Conservation (phyloP, 2,113 vertebrate genomes). For the Coturnix japonica region DNA sequence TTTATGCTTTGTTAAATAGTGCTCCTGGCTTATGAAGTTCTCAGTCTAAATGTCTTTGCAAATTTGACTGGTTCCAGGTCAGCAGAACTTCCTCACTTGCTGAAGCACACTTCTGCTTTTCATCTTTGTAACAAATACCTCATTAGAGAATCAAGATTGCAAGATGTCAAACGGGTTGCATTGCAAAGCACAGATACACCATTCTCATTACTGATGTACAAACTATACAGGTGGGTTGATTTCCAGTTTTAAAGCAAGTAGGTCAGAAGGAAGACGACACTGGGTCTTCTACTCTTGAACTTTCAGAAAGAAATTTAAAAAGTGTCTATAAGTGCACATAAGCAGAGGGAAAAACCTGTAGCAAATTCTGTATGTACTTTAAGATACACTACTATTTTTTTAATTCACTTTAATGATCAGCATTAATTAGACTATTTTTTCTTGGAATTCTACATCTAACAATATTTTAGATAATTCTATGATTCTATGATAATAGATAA, state of each 20-base stretch:
- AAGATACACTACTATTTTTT: neutral
- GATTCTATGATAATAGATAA: neutral
- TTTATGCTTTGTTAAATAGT: conserved; percentile 25
- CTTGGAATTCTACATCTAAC: too few species aligned
- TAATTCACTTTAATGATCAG: neutral
- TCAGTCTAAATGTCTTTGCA: neutral
- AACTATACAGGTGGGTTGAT: neutral
- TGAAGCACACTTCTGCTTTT: neutral
- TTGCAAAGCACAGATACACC: neutral
- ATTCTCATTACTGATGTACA: neutral
- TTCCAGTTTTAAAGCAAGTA: neutral
- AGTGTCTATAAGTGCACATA: neutral
- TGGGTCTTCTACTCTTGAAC: neutral
- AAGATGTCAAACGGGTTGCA: neutral
- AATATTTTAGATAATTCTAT: neutral
- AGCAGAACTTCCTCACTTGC: conserved; percentile 14
- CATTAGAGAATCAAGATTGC: neutral
- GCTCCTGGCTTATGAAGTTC: neutral
- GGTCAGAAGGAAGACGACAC: neutral
- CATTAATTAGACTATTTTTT: neutral
- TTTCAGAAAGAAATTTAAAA: neutral
- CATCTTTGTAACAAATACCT: neutral
- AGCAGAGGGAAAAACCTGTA: neutral
- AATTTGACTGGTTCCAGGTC: conserved; percentile 37
- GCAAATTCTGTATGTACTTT: neutral